These are phyloP conservation scores for Pampus argenteus DNA, from an alignment of 2,797 vertebrate species.

Conservation along the genomic window DNA sequence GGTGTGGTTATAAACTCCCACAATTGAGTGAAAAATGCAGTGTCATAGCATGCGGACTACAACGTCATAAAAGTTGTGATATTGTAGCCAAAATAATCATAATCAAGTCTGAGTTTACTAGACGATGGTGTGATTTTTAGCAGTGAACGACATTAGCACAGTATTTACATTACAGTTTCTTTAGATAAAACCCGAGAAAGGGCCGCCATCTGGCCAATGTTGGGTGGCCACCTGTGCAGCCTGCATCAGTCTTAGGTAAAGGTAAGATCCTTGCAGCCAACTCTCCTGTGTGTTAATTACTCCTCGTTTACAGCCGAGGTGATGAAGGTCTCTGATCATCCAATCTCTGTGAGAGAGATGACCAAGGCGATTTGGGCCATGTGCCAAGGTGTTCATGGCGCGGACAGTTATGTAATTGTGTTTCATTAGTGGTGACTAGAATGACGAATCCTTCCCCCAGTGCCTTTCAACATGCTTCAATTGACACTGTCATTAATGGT, in stretches of 20 bases:
- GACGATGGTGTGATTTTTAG: background rate
- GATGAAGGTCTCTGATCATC: slow-evolving; percentile 41
- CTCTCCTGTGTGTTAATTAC: slow-evolving; percentile 57
- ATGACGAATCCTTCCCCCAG: background rate
- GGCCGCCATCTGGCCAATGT: slow-evolving; percentile 38
- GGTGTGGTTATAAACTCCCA: no score
- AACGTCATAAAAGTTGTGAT: background rate
- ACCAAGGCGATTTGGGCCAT: slow-evolving; percentile 23
- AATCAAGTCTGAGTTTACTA: no score
- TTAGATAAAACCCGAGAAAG: slow-evolving; percentile 21
- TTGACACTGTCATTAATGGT: background rate
- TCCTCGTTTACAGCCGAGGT: slow-evolving; percentile 53
- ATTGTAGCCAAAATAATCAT: background rate
- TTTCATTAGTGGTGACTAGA: slow-evolving; percentile 13
- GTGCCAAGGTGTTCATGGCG: slow-evolving; percentile 20
- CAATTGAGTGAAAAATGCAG: background rate
- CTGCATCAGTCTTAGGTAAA: slow-evolving; percentile 31
- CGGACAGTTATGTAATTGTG: slow-evolving; percentile 20
- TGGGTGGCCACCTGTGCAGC: slow-evolving; percentile 27
- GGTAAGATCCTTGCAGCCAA: slow-evolving; percentile 26
- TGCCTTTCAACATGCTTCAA: background rate
- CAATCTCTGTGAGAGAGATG: slow-evolving; percentile 17
- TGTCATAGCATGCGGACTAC: background rate
- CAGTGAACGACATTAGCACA: background rate
- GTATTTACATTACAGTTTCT: slow-evolving; percentile 9